Evolutionary conservation across 2,797 vertebrate genomes (phyloP).

Genomic region (Chrosomus eos): DNA sequence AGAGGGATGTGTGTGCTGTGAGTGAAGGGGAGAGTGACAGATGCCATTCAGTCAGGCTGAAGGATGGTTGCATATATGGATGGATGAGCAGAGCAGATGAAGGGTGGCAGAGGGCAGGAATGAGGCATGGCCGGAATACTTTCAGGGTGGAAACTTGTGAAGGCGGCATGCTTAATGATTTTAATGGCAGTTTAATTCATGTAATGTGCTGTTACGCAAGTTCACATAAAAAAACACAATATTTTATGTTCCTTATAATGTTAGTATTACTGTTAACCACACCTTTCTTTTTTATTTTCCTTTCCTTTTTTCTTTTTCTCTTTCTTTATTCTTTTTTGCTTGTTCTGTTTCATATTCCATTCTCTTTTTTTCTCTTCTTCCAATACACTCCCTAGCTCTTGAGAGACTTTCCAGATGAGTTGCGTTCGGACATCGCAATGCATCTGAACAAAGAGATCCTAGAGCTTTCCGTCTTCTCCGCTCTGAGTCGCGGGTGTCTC

Average conservation of each 20-base stretch:
- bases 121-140: constrained; percentile 7
- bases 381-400: constrained; percentile 82
- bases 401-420: constrained; percentile 96
- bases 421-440: constrained; percentile 98
- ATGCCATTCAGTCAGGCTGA: constrained; percentile 48
- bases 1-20: constrained; percentile 30
- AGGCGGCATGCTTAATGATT: background rate
- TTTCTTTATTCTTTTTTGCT: background rate
- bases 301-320: background rate
- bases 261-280: background rate
- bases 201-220: background rate
- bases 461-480: constrained; percentile 92
- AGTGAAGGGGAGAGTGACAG: constrained; percentile 46
- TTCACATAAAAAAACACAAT: background rate
- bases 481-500: constrained; percentile 94
- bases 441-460: constrained; percentile 98
- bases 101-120: constrained; percentile 19
- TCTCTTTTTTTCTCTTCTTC: background rate
- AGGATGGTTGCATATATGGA: constrained; percentile 40
- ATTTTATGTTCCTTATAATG: background rate
- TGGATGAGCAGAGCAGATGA: constrained; percentile 44
- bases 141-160: background rate
- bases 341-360: too few relatives aligned
- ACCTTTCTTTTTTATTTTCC: too few relatives aligned
- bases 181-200: constrained; percentile 9